Evolutionary conservation across 2,888 invertebrate genomes (phyloP), one percentile per base, ranked within the genome.

Genomic region (Tipula unca): DNA sequence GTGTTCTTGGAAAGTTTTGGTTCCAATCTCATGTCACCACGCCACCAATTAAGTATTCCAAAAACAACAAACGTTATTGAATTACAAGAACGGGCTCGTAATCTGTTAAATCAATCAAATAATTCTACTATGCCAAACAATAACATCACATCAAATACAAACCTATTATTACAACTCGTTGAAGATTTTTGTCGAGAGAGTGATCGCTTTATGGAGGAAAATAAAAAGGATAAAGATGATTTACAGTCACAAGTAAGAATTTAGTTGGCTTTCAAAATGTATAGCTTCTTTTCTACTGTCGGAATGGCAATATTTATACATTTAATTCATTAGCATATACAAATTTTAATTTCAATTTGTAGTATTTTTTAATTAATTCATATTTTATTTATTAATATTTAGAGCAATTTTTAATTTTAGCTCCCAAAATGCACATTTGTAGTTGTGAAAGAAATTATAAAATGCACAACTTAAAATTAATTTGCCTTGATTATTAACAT

Each of bases 221-320:
- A 94, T 54, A 93, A 92, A 87, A 92, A 91, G 85, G 95, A 96
- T 87, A 92, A 93, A 29, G 94, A 95, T 87, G 96, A 96, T 89
- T 90, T 96, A 87, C 93, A 94, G 84, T 93, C 94, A 86, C 96
- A 96, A 94, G 96, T 96, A 89, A 90, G 10, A 10, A 69, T 69
- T 69, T 25, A 2, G 1, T 69, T 25, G 4, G 3, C 10, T n/a
- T 69, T 25, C 8, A 69, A 69, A 69, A 17, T 48, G 69, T 69
- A 69, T 10, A 10, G 69, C 69, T 69, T 69, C 25, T 69, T 69
- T 69, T 25, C 69, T 69, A 69, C 25, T 69, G 25, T 69, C 25
- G 69, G 69, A 69, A 69, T 69, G 69, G 69, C 25, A 14, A 48
- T 8, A 14, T 48, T 48, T 48, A 48, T 48, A 48, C 8, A 1